Evolutionary conservation across 2,888 invertebrate genomes (phyloP).

Genomic region (Eupithecia exiguata): DNA sequence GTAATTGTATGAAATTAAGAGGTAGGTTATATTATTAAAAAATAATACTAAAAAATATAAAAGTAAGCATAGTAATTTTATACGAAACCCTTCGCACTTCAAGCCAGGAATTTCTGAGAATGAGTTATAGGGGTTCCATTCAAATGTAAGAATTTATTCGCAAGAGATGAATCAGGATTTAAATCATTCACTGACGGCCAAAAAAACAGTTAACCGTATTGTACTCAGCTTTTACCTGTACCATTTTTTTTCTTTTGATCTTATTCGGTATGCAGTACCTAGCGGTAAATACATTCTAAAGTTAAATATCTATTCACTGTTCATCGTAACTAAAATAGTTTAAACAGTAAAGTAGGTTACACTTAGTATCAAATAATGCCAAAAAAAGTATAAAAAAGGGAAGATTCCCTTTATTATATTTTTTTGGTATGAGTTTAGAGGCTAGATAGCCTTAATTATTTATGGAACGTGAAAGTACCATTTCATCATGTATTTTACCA

Average conservation of each 20-base stretch:
- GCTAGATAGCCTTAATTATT: conserved; percentile 4
- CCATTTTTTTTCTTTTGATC: neutral
- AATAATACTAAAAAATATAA: neutral
- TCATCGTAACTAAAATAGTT: neutral
- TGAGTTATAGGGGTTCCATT: conserved; percentile 25
- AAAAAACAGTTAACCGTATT: conserved; percentile 5
- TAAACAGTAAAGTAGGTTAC: neutral
- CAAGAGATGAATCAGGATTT: conserved; percentile 1
- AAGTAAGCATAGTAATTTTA: neutral
- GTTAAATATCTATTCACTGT: neutral
- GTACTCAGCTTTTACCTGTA: conserved; percentile 8
- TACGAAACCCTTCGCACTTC: neutral
- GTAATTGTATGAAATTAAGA: too few species aligned
- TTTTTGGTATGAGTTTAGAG: too few species aligned
- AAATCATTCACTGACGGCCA: neutral
- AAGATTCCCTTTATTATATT: too few species aligned
- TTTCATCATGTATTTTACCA: neutral
- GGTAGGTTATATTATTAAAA: too few species aligned
- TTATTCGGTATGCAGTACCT: neutral
- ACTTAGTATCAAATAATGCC: neutral
- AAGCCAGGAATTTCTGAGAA: neutral
- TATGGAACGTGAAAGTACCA: neutral
- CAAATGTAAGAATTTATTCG: conserved; percentile 1
- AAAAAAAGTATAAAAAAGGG: neutral
- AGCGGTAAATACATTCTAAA: neutral